A percentile compares a stretch with the other conserved stretches of the same genome.
Evolutionary conservation across 2,888 invertebrate genomes (phyloP).

Genomic region (Dicyrtoma fusca): DNA sequence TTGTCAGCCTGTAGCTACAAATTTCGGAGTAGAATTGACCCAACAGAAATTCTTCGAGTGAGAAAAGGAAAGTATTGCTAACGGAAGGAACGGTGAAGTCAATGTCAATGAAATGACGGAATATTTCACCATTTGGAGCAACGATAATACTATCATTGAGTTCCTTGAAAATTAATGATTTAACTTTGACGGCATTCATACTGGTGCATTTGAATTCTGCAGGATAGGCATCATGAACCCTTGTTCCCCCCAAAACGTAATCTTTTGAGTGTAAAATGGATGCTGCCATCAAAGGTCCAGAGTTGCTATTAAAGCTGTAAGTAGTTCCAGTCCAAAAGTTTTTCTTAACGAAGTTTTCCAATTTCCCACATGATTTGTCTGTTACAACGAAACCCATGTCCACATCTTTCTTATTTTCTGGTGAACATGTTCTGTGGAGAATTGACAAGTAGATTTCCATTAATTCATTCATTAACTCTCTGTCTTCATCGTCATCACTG

Average conservation of each 20-base stretch:
- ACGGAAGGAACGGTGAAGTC: neutral
- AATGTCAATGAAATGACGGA: neutral
- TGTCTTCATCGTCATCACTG: too few species aligned
- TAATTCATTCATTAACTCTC: neutral
- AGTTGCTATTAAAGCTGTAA: neutral
- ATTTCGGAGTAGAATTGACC: neutral
- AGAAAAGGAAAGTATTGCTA: neutral
- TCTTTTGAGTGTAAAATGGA: neutral
- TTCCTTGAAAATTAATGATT: neutral
- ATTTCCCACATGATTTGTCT: neutral
- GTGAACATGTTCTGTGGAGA: neutral
- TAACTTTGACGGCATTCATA: neutral
- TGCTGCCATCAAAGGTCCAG: constrained; percentile 2
- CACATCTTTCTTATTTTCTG: neutral
- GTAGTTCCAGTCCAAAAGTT: neutral
- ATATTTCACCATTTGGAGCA: neutral
- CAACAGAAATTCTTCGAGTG: neutral
- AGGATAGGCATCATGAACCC: neutral
- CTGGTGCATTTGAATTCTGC: neutral
- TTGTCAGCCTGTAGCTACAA: neutral
- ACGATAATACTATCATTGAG: neutral
- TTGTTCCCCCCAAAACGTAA: neutral
- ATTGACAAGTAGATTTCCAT: neutral
- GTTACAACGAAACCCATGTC: neutral
- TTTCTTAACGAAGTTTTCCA: neutral